Conservation (phyloP, 2,113 vertebrate species). For the Pandion haliaetus region DNA sequence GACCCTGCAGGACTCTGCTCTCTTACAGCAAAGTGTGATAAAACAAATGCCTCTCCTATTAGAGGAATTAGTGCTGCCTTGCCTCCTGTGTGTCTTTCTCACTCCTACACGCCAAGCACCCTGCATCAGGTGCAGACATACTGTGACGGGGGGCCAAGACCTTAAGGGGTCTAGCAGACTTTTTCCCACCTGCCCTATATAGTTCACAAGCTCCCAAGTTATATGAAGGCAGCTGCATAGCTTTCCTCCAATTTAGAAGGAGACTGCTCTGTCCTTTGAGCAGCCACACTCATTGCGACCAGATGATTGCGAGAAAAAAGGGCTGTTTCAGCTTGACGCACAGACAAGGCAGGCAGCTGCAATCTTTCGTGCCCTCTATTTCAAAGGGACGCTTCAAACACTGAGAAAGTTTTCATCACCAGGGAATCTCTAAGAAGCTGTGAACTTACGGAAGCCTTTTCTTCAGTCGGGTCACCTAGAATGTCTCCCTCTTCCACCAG, state of each 20-base stretch:
- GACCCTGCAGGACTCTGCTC: background rate
- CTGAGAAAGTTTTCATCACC: background rate
- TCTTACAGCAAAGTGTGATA: constrained; percentile 21
- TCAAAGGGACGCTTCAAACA: background rate
- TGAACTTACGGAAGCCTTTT: background rate
- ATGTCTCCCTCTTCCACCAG: background rate
- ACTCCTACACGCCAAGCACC: background rate
- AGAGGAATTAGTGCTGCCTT: constrained; percentile 24
- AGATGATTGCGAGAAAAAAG: background rate
- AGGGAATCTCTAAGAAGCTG: background rate
- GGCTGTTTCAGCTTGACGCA: background rate
- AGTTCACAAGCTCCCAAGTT: background rate
- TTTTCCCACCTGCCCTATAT: background rate
- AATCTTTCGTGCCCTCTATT: background rate
- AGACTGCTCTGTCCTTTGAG: background rate
- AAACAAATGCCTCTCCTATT: constrained; percentile 27
- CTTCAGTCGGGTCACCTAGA: background rate
- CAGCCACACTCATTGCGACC: background rate
- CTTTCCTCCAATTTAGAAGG: background rate
- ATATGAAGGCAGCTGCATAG: background rate
- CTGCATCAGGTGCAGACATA: background rate
- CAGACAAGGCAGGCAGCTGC: background rate
- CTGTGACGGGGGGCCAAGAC: background rate
- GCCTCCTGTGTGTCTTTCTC: background rate
- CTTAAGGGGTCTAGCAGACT: background rate